Evolutionary conservation across 2,113 vertebrate species (phyloP), one percentile per base, ranked within the genome.

Genomic region (Nettapus auritus): DNA sequence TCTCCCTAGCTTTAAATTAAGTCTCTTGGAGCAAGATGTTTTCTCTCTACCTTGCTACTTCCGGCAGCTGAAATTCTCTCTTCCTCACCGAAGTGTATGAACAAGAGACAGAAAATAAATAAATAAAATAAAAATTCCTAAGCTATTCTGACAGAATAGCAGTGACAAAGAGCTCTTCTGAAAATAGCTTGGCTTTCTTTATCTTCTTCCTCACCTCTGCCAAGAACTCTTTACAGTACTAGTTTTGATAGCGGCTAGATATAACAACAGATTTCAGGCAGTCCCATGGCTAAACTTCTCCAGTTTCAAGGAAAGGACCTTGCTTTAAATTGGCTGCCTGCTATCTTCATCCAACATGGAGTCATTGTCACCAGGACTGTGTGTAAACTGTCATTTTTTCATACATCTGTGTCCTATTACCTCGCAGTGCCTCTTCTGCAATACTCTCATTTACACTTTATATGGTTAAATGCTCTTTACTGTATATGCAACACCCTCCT

Each of bases 321-420:
- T 6, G 31, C 4, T 79, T 85, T 33, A 60, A 76, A 56, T 12
- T 25, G 29, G 48, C 22, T 50, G 48, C 18, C 28, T n/a, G 5
- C 13, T n/a, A 4, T 29, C 21, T 76, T 40, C 9, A 26, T 71
- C 13, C 22, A 33, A 1, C 18, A 60, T 0, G 0, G 59, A 69
- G 22, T 33, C 64, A 25, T 34, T 33, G 34, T 15, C 70, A 85
- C 63, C 26, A 71, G 38, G 33, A 42, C 8, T 42, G 21, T 4
- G 38, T 5, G 64, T 11, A 71, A 87, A 44, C 3, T 59, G 3
- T 13, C 68, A 2, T 53, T 70, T 46, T 50, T n/a, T 36, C 46
- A 6, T 11, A 31, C n/a, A 68, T 64, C 53, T 76, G 0, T 31
- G 13, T 44, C 36, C 9, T 50, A 9, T 33, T 73, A 89, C 34